Evolutionary conservation across 2,888 invertebrate genomes (phyloP).

Genomic region (Cataglyphis cursor): DNA sequence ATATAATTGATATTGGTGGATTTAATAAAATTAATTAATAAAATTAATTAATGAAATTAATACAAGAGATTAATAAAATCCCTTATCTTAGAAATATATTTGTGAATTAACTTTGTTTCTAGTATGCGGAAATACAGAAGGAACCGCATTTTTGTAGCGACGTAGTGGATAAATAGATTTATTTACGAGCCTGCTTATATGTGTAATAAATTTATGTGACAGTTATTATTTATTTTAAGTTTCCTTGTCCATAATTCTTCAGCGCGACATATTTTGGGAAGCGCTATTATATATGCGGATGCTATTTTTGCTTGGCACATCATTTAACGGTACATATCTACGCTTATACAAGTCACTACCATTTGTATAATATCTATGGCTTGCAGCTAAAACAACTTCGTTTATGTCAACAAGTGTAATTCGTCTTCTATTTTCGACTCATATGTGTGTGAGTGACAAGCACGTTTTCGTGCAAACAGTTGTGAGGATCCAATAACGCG

Average conservation of each 20-base stretch:
- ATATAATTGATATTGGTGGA: background rate
- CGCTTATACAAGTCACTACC: slow-evolving; percentile 9
- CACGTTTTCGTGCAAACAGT: slow-evolving; percentile 27
- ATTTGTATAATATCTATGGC: slow-evolving; percentile 18
- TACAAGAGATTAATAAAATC: background rate
- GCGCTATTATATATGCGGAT: background rate
- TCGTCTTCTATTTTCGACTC: slow-evolving; percentile 28
- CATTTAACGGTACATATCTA: slow-evolving; percentile 1
- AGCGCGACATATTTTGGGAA: slow-evolving; percentile 31
- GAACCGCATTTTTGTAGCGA: too few species aligned
- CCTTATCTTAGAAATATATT: background rate
- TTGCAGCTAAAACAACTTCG: slow-evolving; percentile 17
- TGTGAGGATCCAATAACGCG: slow-evolving; percentile 12
- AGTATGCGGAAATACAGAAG: background rate
- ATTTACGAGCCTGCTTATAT: background rate
- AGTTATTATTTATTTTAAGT: background rate
- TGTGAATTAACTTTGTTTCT: background rate
- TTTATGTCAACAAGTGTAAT: slow-evolving; percentile 34
- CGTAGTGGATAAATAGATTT: background rate
- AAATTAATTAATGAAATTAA: too few species aligned
- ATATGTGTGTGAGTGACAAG: background rate
- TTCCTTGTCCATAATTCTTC: slow-evolving; percentile 13
- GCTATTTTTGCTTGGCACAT: slow-evolving; percentile 20
- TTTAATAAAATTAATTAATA: background rate
- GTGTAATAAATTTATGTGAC: background rate